Evolutionary conservation across 2,797 vertebrate genomes (phyloP), one percentile per base, ranked within the genome.

Genomic region (Craterocephalus amniculus): DNA sequence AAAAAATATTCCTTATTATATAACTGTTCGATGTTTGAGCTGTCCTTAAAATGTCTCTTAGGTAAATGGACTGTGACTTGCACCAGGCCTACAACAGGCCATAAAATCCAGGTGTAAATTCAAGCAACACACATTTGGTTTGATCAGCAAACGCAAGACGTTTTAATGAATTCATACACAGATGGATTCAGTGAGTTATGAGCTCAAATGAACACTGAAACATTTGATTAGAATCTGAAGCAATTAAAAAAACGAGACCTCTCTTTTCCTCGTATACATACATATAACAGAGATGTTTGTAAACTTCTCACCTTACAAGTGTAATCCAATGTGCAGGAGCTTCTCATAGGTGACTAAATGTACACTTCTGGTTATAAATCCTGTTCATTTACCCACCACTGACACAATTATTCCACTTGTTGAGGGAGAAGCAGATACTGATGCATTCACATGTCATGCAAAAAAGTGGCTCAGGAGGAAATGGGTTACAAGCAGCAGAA

Each of bases 381-480:
- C 38, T 60, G 51, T 24, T 79, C 67, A 59, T n/a, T 4, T 60
- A 40, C 16, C 20, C 8, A 27, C 20, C 45, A 18, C 64, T 1
- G 8, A 64, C 59, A 56, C 59, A 6, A 35, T 69, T 45, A 4
- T 52, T 29, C 58, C 32, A 3, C 27, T 49, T 1, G 6, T 45
- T 56, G 24, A 62, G 54, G 67, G 58, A 69, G 54, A 66, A 73
- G 34, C 63, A 68, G 78, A 74, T 64, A 73, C 27, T 16, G 6
- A 54, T n/a, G 66, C 31, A 40, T 63, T 67, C 1, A 26, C 58
- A 66, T 76, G 71, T 76, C 73, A 45, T 72, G 58, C 77, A 78
- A 78, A 80, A 83, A 78, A 84, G 81, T 6, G 29, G 67, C 83
- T 72, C 63, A 76, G 72, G 54, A 65, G 81, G 77, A 40, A 70